phyloP scores from a whole-genome alignment of 2,888 invertebrate genomes.

The Eucriotettix oculatus region DNA sequence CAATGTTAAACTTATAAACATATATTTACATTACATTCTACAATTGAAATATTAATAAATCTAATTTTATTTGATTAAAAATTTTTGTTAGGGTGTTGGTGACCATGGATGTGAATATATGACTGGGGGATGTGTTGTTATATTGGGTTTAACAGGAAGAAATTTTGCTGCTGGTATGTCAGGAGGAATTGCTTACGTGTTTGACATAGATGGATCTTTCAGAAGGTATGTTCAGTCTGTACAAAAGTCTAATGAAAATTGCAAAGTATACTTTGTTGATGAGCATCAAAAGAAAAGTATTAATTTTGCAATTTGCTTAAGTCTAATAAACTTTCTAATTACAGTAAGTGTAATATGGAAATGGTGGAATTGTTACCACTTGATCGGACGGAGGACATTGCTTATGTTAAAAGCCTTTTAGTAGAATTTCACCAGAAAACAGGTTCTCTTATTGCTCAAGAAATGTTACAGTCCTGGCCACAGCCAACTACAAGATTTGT shows the following conservation, averaged over 20 bases:
- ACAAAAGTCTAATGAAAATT: too few species aligned
- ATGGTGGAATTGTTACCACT: slow-evolving; percentile 83
- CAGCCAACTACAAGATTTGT: slow-evolving; percentile 61
- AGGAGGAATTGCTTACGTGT: slow-evolving; percentile 88
- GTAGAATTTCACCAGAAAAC: slow-evolving; percentile 77
- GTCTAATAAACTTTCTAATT: neutral
- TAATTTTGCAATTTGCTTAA: too few species aligned
- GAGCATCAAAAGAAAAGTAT: too few species aligned
- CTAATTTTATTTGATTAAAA: too few species aligned
- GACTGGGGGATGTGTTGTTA: slow-evolving; percentile 86
- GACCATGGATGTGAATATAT: slow-evolving; percentile 99
- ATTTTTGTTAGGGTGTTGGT: slow-evolving; percentile 57
- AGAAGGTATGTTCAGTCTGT: slow-evolving; percentile 27
- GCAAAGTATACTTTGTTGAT: too few species aligned
- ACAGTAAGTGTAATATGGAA: slow-evolving; percentile 79
- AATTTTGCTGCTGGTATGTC: slow-evolving; percentile 99
- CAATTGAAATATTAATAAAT: too few species aligned
- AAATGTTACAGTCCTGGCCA: slow-evolving; percentile 66
- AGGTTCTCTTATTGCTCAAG: slow-evolving; percentile 67
- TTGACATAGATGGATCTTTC: slow-evolving; percentile 76
- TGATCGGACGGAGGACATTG: slow-evolving; percentile 59
- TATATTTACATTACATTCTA: too few species aligned
- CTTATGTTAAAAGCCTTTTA: slow-evolving; percentile 56
- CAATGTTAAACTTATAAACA: too few species aligned
- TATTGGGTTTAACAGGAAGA: slow-evolving; percentile 86